Evolutionary conservation across 2,888 invertebrate genomes (phyloP), one percentile per base, ranked within the genome.

Genomic region (Melinaea menophilus): DNA sequence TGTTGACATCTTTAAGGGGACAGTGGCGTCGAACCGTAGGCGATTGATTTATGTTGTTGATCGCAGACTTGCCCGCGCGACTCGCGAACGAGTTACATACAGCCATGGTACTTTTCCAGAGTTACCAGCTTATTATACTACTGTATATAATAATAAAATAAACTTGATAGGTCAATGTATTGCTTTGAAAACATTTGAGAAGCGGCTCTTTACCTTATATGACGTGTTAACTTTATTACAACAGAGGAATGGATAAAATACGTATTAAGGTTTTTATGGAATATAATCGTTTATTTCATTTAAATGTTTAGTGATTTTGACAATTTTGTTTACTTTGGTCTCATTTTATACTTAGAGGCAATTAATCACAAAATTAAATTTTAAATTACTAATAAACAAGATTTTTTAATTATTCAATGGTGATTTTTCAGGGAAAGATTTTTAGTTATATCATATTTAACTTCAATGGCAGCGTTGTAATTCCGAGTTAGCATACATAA

Each of bases 401-500:
- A 46, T 4, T n/a, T n/a, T n/a, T 46, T 46, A n/a, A 11, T 46
- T 46, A n/a, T n/a, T 11, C 46, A 46, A 46, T n/a, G n/a, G 46
- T 45, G 55, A 59, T 62, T 65, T 64, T 65, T 62, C 46, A 45
- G 22, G 55, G 57, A 62, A 59, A 62, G 56, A 56, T 56, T 56
- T 62, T 72, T 71, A 74, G 69, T 73, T 68, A 75, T 71, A 58
- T 62, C 69, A 71, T 70, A 61, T 69, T 76, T 69, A 69, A 71
- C 70, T 73, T 71, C 66, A 66, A 73, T 73, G 72, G 70, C 73
- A 71, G 72, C 73, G 76, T 75, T 75, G 74, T 72, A 75, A 76
- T 73, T 77, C 75, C 72, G 76, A 79, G 76, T 80, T 77, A 68
- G 59, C 64, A 80, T 85, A 85, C 77, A 78, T 82, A 87, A 88